phyloP scores from a whole-genome alignment of 2,797 vertebrate genomes.

The Graptemys geographica region DNA sequence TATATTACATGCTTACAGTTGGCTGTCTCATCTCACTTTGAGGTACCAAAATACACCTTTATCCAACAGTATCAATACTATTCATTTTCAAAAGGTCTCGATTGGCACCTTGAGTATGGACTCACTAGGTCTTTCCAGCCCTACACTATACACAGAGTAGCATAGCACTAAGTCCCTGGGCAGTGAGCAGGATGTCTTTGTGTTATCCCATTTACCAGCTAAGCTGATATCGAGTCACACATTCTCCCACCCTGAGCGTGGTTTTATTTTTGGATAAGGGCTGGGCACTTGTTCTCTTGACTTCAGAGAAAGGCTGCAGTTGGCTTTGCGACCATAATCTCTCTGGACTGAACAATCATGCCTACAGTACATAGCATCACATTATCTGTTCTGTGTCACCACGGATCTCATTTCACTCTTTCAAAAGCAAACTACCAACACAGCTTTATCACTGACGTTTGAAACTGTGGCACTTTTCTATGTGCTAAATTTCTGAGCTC shows the following conservation, averaged over 20 bases:
- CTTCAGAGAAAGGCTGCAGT: not conserved
- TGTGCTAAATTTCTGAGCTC: rapidly evolving
- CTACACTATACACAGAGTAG: not conserved
- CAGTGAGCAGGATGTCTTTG: not conserved
- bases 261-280: not conserved
- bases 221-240: not conserved
- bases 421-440: not conserved
- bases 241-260: rapidly evolving
- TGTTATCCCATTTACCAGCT: not conserved
- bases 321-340: rapidly evolving
- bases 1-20: not conserved
- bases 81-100: not conserved
- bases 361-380: not conserved
- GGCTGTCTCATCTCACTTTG: conserved; percentile 23
- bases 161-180: not conserved
- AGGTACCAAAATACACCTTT: not conserved
- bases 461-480: not conserved
- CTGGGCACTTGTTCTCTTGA: rapidly evolving
- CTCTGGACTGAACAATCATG: not conserved
- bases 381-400: not conserved
- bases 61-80: not conserved
- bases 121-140: not conserved
- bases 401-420: not conserved
- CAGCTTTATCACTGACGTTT: not conserved
- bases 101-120: not conserved